phyloP scores from a whole-genome alignment of 2,888 invertebrate species.

The Hemaris fuciformis region DNA sequence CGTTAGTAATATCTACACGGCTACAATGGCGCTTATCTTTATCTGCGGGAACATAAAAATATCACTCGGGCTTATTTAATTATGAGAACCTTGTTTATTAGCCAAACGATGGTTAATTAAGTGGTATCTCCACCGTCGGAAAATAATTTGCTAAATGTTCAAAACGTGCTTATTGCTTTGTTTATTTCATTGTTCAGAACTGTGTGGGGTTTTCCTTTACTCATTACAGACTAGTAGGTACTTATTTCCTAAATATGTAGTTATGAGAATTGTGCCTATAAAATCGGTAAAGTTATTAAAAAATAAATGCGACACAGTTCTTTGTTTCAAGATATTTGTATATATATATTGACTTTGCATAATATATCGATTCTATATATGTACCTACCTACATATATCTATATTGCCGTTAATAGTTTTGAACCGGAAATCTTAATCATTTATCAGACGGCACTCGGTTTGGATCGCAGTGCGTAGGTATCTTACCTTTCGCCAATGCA shows the following conservation, averaged over 20 bases:
- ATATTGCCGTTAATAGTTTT: too few relatives aligned
- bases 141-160: not conserved
- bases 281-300: not conserved
- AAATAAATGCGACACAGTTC: too few relatives aligned
- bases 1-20: conserved; percentile 15
- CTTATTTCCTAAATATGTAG: not conserved
- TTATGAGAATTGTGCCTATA: not conserved
- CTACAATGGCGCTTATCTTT: conserved; percentile 4
- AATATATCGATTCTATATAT: too few relatives aligned
- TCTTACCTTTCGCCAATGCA: too few relatives aligned
- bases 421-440: too few relatives aligned
- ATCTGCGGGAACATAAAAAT: conserved; percentile 8
- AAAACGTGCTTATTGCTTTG: not conserved
- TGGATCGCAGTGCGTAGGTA: too few relatives aligned
- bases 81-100: conserved; percentile 2
- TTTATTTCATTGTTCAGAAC: not conserved
- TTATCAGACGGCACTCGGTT: too few relatives aligned
- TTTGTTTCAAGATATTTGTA: too few relatives aligned
- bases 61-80: not conserved
- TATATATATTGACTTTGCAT: too few relatives aligned
- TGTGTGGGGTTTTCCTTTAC: not conserved
- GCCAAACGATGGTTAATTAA: not conserved
- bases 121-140: not conserved
- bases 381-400: too few relatives aligned
- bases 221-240: not conserved